Base-by-base conservation (phyloP, 1,140 invertebrate species). In the Temnothorax nylanderi region DNA sequence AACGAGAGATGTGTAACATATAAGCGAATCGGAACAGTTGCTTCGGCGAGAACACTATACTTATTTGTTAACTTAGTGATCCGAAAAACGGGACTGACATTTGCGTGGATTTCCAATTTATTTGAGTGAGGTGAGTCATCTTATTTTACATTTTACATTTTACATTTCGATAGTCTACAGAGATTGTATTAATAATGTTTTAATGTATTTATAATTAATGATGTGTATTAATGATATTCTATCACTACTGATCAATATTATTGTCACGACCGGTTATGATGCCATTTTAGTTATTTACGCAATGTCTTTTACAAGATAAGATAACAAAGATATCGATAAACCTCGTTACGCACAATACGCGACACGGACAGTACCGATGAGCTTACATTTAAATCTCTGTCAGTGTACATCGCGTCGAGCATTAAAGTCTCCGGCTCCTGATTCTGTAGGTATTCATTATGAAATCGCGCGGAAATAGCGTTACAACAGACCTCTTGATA, bases 61-160 rank as follows among this genome's bases (percentile, higher is more conserved):
- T 74, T 44, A 44, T 56, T 75, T 58, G 26, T 47, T 32, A 18
- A 44, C 37, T 76, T 71, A 86, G 71, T 90, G 74, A 69, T 80
- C 58, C 26, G n/a, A 3, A 0, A 64, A 26, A 56, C 56, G 21
- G 37, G 21, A 47, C 18, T 81, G 56, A 44, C 8, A 49, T 32
- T 77, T 21, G 1, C 54, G 64, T 85, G 75, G 88, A 88, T 90
- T 77, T 65, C 11, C 2, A 56, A 37, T 58, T 64, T 32, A 67
- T 47, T 34, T 51, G 4, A 85, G 90, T 67, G 44, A 86, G 90
- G 90, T 91, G 62, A 91, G 90, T 88, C 41, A 2, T n/a, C 3
- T 16, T 7, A 11, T 47, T 54, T 64, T 1, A 32, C 2, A 41
- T 26, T 26, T 26, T 26, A 26, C 26, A 26, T 26, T 26, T 26